Evolutionary conservation across 2,797 vertebrate genomes (phyloP), one percentile per base, ranked within the genome.

Genomic region (Bovichtus variegatus): DNA sequence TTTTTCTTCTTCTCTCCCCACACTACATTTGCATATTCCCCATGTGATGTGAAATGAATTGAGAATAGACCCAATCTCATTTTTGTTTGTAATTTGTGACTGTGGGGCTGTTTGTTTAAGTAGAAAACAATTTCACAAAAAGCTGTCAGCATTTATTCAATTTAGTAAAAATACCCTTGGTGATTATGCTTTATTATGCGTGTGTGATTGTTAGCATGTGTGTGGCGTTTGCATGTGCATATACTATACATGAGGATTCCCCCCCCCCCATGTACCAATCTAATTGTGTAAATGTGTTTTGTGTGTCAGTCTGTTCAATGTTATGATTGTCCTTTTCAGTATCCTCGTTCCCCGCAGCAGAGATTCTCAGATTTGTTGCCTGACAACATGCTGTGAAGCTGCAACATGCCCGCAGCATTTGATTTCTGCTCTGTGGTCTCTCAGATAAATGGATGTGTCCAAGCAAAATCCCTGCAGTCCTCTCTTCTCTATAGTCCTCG

Each of bases 1-100:
- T 3, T 13, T 43, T 25, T 46, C 64, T n/a, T n/a, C n/a, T n/a
- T n/a, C 11, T 50, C 62, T 53, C 21, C 23, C 3, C 38, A 6
- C 47, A 59, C 58, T 63, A 57, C 71, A 92, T 93, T 93, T 91
- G 88, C 91, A 93, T 91, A 91, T 87, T 89, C 80, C 78, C 82
- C 80, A 87, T 81, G 76, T 87, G 85, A 88, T 91, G 87, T 84
- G 88, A 91, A 93, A 92, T 90, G 87, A 92, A 93, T 91, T 90
- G 91, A 86, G 80, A 74, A 85, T 85, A 83, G 77, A 89, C 78
- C 70, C 62, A 34, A 90, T 92, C 87, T 89, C 73, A 64, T 87
- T 90, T 89, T 89, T 85, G 74, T 90, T 89, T 90, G 87, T 91
- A 91, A 92, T 94, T 89, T 92, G 86, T 85, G 88, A 92, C 91